Base-by-base conservation (phyloP, 1,140 invertebrate genomes). In the Drosophila navojoa region DNA sequence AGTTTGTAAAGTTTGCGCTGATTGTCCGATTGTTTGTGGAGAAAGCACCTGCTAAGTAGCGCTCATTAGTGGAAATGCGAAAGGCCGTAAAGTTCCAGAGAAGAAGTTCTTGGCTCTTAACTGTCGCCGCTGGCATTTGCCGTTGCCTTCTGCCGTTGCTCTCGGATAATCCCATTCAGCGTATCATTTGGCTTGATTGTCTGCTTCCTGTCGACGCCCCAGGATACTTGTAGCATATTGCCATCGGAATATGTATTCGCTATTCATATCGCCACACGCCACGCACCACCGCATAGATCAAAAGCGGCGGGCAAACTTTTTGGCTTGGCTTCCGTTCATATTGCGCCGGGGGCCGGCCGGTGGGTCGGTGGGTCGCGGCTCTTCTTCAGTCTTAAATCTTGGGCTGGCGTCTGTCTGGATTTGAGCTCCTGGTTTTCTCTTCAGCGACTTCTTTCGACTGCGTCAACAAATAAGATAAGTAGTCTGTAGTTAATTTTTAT, bases 401-500 rank as follows among this genome's bases (percentile, higher is more conserved):
- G 42, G 53, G 54, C 4, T 29, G n/a, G 42, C 57, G 16, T 32
- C 59, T 59, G 57, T 32, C 57, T 59, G 40, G 58, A 54, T 27
- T 53, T 16, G 11, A 47, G 27, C 72, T 66, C 49, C 19, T 44
- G 32, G 42, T 57, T 32, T 27, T 22, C 42, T 68, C 59, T n/a
- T 15, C 64, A n/a, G 5, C 32, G 32, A 9, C 32, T 50, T 59
- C 15, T 49, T 40, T 5, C n/a, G 35, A 40, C 66, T 71, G 77
- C 77, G 80, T 81, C 82, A 85, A 81, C 82, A 87, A 87, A 87
- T 87, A 87, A 87, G 82, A 87, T 87, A 87, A 87, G 82, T 87
- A 87, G 82, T 87, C 82, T 87, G 79, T 89, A 87, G 82, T 87
- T 87, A 87, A 87, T 87, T 87, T 86, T 87, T 87, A 87, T 87